phyloP scores from a whole-genome alignment of 2,797 vertebrate genomes.

The Oceanodroma leucorhoa region DNA sequence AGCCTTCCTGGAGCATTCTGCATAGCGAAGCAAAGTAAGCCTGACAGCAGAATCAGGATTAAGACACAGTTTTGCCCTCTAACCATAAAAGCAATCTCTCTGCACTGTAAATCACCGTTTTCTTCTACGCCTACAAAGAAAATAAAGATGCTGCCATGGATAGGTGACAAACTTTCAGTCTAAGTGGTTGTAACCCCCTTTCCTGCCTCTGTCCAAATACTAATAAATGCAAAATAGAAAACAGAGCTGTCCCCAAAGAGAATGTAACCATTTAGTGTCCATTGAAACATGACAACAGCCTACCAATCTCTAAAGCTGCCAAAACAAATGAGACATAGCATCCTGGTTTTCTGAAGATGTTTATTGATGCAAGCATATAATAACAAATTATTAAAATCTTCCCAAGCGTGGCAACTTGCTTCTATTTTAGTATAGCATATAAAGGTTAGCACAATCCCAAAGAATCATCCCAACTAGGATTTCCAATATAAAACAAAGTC shows the following conservation, averaged over 20 bases:
- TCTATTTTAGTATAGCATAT: background rate
- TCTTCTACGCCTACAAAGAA: background rate
- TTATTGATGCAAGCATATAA: background rate
- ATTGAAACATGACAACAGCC: background rate
- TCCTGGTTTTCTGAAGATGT: background rate
- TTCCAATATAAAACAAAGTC: background rate
- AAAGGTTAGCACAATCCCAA: background rate
- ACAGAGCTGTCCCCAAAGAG: background rate
- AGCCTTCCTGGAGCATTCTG: background rate
- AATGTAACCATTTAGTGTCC: background rate
- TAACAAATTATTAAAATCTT: background rate
- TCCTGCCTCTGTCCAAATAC: background rate
- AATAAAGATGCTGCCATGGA: background rate
- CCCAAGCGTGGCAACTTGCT: background rate
- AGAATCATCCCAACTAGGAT: background rate
- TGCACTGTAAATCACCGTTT: background rate
- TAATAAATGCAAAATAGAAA: background rate
- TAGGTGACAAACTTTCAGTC: background rate
- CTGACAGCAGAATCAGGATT: background rate
- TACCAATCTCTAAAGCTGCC: background rate
- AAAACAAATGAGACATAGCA: background rate
- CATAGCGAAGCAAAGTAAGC: background rate
- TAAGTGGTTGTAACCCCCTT: background rate
- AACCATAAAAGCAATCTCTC: background rate
- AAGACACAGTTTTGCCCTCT: constrained; percentile 7